A percentile compares a stretch with the other conserved stretches of the same genome.
phyloP scores from a whole-genome alignment of 2,888 invertebrate species.

The Oxyscelio sp. region DNA sequence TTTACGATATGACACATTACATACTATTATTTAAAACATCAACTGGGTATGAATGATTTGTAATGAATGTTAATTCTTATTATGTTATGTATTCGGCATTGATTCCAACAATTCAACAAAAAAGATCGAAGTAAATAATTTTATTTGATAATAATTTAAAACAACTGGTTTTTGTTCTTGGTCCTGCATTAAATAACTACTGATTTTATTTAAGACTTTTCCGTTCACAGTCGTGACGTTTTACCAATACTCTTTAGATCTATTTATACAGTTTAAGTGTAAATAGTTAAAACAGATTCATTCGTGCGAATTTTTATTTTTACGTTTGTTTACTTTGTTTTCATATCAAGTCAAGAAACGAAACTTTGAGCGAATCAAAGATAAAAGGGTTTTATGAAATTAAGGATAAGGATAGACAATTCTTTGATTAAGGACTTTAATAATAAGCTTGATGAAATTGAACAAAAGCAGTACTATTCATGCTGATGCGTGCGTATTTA shows the following conservation, averaged over 20 bases:
- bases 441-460: no score
- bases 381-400: slow-evolving; percentile 9
- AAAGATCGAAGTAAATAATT: slow-evolving; percentile 3
- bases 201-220: slow-evolving; percentile 9
- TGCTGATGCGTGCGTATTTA: no score
- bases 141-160: slow-evolving; percentile 11
- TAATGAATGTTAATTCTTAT: slow-evolving; percentile 39
- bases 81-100: slow-evolving; percentile 21
- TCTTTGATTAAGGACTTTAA: no score
- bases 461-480: no score
- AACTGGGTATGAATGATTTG: slow-evolving; percentile 25
- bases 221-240: slow-evolving; percentile 13
- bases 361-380: slow-evolving; percentile 29
- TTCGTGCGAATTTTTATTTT: slow-evolving; percentile 35
- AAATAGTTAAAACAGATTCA: slow-evolving; percentile 55
- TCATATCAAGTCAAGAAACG: slow-evolving; percentile 18
- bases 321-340: slow-evolving; percentile 27
- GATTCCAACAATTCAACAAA: slow-evolving; percentile 19
- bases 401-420: no score
- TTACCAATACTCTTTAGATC: slow-evolving; percentile 48
- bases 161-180: not conserved
- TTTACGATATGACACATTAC: slow-evolving; percentile 16
- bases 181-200: not conserved
- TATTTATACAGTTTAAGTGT: slow-evolving; percentile 62
- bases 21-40: slow-evolving; percentile 49